A percentile compares a stretch with the other conserved stretches of the same genome.
Evolutionary conservation across 2,113 vertebrate species (phyloP).

Genomic region (Crotophaga sulcirostris): DNA sequence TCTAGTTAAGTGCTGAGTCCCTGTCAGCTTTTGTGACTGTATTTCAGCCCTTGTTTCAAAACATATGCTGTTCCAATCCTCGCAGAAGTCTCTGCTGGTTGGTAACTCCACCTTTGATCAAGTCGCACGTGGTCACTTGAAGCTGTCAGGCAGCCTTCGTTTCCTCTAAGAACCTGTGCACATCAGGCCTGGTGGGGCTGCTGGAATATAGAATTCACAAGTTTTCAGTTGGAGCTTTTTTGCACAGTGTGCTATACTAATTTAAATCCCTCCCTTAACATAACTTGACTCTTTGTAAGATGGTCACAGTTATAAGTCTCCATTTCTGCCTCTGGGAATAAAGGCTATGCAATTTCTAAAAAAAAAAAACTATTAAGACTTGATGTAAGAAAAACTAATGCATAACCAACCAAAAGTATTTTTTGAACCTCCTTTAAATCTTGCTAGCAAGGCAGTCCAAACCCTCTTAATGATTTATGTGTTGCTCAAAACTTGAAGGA

Average conservation of each 20-base stretch:
- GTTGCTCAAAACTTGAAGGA: background rate
- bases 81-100: background rate
- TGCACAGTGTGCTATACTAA: background rate
- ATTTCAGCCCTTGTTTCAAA: background rate
- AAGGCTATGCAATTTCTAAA: background rate
- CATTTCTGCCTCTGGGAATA: background rate
- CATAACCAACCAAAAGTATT: constrained; percentile 1
- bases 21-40: background rate
- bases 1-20: background rate
- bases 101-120: constrained; percentile 6
- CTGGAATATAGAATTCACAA: constrained; percentile 8
- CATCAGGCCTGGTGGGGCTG: background rate
- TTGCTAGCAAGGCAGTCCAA: background rate
- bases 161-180: background rate
- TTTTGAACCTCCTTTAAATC: constrained; percentile 21
- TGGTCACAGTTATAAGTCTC: background rate
- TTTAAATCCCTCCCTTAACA: background rate
- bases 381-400: background rate
- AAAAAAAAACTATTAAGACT: background rate
- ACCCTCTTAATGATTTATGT: background rate
- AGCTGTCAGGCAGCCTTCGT: background rate
- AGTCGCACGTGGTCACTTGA: background rate
- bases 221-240: background rate
- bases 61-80: background rate
- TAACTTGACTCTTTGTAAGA: background rate